Evolutionary conservation across 1,140 invertebrate species (phyloP), one percentile per base, ranked within the genome.

Genomic region (Propsilocerus akamusi): DNA sequence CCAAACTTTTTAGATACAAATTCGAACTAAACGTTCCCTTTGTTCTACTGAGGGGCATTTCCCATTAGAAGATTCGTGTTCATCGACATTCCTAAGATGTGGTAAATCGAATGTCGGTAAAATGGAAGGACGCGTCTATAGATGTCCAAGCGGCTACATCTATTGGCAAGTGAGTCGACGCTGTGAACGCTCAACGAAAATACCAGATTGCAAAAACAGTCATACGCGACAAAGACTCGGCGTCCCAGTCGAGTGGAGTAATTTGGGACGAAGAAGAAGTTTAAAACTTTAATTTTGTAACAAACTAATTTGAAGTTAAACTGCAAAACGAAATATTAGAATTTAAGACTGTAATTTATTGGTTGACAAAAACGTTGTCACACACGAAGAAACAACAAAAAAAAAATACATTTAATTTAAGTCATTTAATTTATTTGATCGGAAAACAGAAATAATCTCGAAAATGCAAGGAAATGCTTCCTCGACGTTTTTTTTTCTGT

Each of bases 101-200:
- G 66, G 67, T 53, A 69, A 66, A 57, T 63, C 65, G 6, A 57
- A 59, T 50, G 63, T 58, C 0, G 60, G 66, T 37, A 71, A 60
- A 48, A 64, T 87, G 53, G 72, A 78, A 58, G 84, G 81, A 7
- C 76, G 76, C 51, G 63, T 88, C 7, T 80, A 80, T 60, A 78
- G 79, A 58, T 89, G 86, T 67, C 85, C 86, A 1, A 64, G 76
- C 59, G 75, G 76, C 7, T 86, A 78, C 55, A 70, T 77, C 0
- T 90, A 80, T 57, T 87, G 83, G 79, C 73, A 78, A 28, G 73
- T 81, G 1, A 86, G 82, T 51, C 73, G 78, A 61, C 72, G 78
- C 57, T 90, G 86, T 56, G 83, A 87, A 65, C 67, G 69, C 47
- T 62, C 64, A 0, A 61, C 63, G 20, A 72, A 69, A 59, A 57